These are phyloP conservation scores for Sinocyclocheilus maitianheensis DNA, from an alignment of 2,113 vertebrate genomes.

Conservation along the genomic window DNA sequence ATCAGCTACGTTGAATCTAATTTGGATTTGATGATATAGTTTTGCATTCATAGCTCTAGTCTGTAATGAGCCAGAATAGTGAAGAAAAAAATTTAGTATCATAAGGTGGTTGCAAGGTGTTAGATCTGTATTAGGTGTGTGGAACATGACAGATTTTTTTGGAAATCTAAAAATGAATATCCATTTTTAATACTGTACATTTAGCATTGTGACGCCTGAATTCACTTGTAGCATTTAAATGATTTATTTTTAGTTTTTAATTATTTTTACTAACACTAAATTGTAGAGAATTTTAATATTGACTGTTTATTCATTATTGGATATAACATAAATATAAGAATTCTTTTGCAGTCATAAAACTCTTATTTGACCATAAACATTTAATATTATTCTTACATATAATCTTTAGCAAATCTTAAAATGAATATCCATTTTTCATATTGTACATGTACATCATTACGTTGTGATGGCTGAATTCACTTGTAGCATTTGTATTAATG, in stretches of 20 bases:
- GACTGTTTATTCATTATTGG: not conserved
- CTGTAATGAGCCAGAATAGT: not conserved
- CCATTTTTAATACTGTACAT: not conserved
- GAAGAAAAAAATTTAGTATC: not conserved
- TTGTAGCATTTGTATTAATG: too few relatives aligned
- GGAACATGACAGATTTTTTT: not conserved
- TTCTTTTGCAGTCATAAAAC: not conserved
- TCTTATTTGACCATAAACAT: not conserved
- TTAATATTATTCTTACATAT: not conserved
- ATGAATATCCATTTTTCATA: too few relatives aligned
- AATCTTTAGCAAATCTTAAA: too few relatives aligned
- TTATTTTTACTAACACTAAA: not conserved
- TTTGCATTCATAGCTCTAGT: not conserved
- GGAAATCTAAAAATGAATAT: too few relatives aligned
- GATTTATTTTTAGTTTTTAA: not conserved
- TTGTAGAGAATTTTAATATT: not conserved
- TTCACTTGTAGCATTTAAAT: not conserved
- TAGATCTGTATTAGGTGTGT: not conserved
- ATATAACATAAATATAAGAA: not conserved
- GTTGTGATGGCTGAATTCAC: too few relatives aligned
- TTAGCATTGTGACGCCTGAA: not conserved
- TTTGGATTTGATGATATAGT: not conserved
- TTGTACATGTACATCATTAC: too few relatives aligned
- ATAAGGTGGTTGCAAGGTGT: not conserved
- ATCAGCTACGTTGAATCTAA: not conserved